Evolutionary conservation across 2,888 invertebrate species (phyloP).

Genomic region (Sceliomorpha sp.): DNA sequence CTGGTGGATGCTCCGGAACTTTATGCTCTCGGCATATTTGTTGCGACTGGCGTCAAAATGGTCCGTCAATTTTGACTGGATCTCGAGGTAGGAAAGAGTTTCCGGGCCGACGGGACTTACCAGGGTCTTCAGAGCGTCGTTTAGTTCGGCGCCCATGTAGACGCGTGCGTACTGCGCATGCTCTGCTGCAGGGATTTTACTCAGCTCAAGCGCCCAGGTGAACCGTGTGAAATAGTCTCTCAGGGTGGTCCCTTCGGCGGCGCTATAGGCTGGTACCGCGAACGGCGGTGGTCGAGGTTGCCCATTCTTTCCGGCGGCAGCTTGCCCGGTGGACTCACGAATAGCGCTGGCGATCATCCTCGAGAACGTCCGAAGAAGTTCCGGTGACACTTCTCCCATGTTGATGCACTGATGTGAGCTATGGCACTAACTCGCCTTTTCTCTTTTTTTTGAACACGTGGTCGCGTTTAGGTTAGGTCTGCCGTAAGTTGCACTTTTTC

Average conservation of each 20-base stretch:
- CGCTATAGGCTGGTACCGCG: constrained; percentile 11
- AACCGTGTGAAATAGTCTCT: constrained; percentile 39
- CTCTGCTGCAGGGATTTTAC: constrained; percentile 13
- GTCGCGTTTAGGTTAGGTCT: too few relatives aligned
- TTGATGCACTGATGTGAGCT: too few relatives aligned
- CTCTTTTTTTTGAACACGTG: too few relatives aligned
- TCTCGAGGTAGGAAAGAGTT: constrained; percentile 6
- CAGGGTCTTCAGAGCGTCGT: constrained; percentile 30
- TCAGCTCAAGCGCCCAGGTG: constrained; percentile 25
- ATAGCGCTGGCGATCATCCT: not conserved
- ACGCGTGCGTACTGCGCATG: constrained; percentile 33
- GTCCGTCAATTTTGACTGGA: constrained; percentile 4
- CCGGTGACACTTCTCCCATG: too few relatives aligned
- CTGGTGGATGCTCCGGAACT: constrained; percentile 21
- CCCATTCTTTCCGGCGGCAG: not conserved
- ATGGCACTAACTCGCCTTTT: too few relatives aligned
- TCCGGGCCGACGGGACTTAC: constrained; percentile 14
- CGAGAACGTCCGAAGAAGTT: too few relatives aligned
- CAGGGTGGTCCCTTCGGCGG: constrained; percentile 18
- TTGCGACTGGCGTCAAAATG: constrained; percentile 25
- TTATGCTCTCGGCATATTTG: constrained; percentile 37
- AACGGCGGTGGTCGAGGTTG: constrained; percentile 26
- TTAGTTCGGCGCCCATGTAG: constrained; percentile 33
- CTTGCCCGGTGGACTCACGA: not conserved
- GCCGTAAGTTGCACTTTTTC: too few relatives aligned